Conservation (phyloP, 1,140 invertebrate genomes). For the Yoshiicerus persimilis region DNA sequence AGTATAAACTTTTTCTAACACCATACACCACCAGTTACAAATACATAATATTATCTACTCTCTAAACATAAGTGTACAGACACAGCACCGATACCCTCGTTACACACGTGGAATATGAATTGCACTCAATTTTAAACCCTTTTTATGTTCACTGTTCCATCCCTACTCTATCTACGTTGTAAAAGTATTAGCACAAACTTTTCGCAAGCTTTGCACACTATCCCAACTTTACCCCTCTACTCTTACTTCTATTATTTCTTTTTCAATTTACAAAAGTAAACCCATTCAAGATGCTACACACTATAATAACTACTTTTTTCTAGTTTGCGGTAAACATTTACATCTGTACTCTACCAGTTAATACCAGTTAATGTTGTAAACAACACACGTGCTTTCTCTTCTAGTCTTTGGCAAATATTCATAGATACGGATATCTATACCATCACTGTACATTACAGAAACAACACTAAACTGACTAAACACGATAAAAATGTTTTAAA, state of each 20-base stretch:
- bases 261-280: background rate
- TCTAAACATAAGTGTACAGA: background rate
- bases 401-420: too few species aligned
- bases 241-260: background rate
- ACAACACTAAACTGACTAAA: too few species aligned
- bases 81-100: background rate
- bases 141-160: background rate
- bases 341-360: background rate
- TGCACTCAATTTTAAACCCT: background rate
- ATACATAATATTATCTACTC: background rate
- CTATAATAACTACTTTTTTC: background rate
- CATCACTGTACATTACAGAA: too few species aligned
- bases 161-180: too few species aligned
- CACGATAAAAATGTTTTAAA: too few species aligned
- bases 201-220: background rate
- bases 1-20: background rate
- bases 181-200: too few species aligned
- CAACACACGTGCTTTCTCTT: background rate
- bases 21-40: background rate
- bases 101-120: background rate
- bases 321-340: background rate
- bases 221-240: background rate
- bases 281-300: background rate
- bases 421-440: too few species aligned
- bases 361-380: background rate